These are phyloP conservation scores for Xylocampa areola DNA, from an alignment of 2,888 invertebrate genomes.

Conservation along the genomic window DNA sequence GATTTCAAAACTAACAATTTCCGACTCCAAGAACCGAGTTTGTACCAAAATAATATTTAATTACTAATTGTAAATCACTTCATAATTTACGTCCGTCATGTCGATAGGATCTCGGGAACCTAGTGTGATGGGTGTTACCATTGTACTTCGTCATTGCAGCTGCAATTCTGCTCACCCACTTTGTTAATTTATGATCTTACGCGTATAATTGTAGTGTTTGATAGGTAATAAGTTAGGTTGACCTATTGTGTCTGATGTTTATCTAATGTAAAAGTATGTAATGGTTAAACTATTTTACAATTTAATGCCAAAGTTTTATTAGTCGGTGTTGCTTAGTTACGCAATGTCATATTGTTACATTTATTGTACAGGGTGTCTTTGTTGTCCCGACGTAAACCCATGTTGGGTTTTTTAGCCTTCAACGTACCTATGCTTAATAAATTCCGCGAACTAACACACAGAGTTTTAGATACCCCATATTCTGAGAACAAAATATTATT, in stretches of 20 bases:
- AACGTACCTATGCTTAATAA: too few relatives aligned
- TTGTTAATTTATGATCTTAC: constrained; percentile 40
- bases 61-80: constrained; percentile 47
- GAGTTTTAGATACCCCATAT: too few relatives aligned
- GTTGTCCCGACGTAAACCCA: too few relatives aligned
- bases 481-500: too few relatives aligned
- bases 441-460: too few relatives aligned
- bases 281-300: too few relatives aligned
- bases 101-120: constrained; percentile 50
- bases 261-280: constrained; percentile 12
- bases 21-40: too few relatives aligned
- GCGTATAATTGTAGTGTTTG: constrained; percentile 51
- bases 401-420: too few relatives aligned
- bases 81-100: constrained; percentile 49
- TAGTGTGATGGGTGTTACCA: constrained; percentile 48
- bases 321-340: too few relatives aligned
- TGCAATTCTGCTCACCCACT: constrained; percentile 45
- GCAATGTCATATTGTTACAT: too few relatives aligned
- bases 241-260: constrained; percentile 27
- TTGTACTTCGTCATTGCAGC: constrained; percentile 46
- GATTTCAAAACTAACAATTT: constrained; percentile 31
- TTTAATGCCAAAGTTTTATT: too few relatives aligned
- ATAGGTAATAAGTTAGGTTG: constrained; percentile 14
- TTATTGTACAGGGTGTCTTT: too few relatives aligned
- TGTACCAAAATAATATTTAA: constrained; percentile 46